Percentiles rank a stretch among this genome's conserved stretches.
Conservation (phyloP, 2,797 vertebrate genomes). For the Florisuga fusca region DNA sequence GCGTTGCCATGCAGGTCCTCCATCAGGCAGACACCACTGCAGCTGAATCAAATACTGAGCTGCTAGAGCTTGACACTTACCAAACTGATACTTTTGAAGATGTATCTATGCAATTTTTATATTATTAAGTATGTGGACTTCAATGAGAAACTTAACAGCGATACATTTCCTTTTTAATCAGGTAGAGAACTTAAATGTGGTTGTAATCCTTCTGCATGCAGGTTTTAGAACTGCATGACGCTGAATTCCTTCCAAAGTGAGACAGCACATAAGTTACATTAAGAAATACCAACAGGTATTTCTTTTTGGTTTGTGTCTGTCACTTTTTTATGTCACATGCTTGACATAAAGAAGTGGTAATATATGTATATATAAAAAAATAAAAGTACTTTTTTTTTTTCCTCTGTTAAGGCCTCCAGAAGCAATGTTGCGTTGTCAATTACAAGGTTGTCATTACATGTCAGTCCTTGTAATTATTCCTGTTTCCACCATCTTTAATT, state of each 20-base stretch:
- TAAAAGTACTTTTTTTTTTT: background rate
- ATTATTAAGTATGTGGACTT: background rate
- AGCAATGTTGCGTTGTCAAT: background rate
- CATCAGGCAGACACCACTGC: background rate
- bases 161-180: background rate
- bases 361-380: background rate
- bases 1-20: background rate
- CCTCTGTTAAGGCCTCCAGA: background rate
- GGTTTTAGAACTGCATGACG: background rate
- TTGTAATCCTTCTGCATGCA: background rate
- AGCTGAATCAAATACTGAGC: background rate
- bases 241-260: background rate
- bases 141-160: background rate
- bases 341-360: background rate
- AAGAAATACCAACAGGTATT: background rate
- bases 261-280: background rate
- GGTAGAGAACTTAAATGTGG: background rate
- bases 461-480: background rate
- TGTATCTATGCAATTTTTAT: background rate
- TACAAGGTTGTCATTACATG: background rate
- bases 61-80: background rate
- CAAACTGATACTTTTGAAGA: background rate
- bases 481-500: background rate
- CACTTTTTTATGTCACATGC: background rate
- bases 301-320: background rate